Evolutionary conservation across 1,140 invertebrate species (phyloP), one percentile per base, ranked within the genome.

Genomic region (Zaprionus ornatus): DNA sequence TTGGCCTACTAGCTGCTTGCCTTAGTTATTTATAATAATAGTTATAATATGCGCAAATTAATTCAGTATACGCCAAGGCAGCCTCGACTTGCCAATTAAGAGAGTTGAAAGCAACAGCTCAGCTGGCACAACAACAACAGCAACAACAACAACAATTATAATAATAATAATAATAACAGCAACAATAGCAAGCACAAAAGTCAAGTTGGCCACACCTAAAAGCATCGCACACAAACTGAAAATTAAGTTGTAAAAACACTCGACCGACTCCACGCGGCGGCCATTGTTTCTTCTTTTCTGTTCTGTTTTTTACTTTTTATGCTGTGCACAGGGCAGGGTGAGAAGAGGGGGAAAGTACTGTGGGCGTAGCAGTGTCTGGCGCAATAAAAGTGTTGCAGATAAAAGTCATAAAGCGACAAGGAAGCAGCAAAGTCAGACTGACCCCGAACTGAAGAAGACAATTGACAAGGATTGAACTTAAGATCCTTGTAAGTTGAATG

Each of bases 11-110:
- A 75, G 59, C 72, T 65, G 67, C 62, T 56, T 50, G 71, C 71
- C 64, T 69, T 75, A 75, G 66, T 79, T 85, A 82, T 87, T 87
- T 82, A 81, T 87, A 77, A 74, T 87, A 88, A 86, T 86, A 76
- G 78, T 72, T 66, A 69, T 76, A 83, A 70, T 76, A 69, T 71
- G 68, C 68, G 42, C 52, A 66, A 50, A 69, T 78, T 69, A 82
- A 80, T 74, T 54, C 45, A 62, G 40, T 69, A 21, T 27, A 10
- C 29, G 27, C 37, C 19, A 37, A 10, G 29, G 45, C 48, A 59
- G 56, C 56, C 23, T 42, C 23, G 55, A 60, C 42, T 27, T 17
- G 29, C 35, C 84, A 87, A 87, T 87, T 88, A 88, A 79, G 66
- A 29, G 48, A 56, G 71, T 64, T 77, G 57, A 77, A 56, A 67